Evolutionary conservation across 2,797 vertebrate genomes (phyloP), one percentile per base, ranked within the genome.

Genomic region (Rachycentron canadum): DNA sequence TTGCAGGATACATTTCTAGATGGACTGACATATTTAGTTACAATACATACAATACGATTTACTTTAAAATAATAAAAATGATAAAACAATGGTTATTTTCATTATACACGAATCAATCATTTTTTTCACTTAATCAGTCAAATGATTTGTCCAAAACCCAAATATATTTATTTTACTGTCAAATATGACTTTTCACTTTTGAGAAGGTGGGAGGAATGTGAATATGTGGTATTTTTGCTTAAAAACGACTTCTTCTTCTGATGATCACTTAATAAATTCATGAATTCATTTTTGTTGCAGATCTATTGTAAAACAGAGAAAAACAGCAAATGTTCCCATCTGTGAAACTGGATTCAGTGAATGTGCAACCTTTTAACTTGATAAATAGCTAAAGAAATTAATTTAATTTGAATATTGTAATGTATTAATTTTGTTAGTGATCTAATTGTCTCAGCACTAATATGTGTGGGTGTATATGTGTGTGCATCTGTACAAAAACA

Each of bases 371-470:
- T 25, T 63, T 36, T 9, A 25, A 16, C 41, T 43, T 56, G n/a
- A 66, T 63, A 58, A 78, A 62, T 43, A 10, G 53, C 32, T 23
- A 13, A 34, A 47, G 8, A 8, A n/a, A 74, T 45, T 19, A 28
- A 45, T 49, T 64, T 5, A 36, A 60, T 63, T 12, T 2, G 53
- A 43, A 50, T 28, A 13, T 43, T 50, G 55, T 43, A 56, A 63
- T 45, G 28, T 62, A 43, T 70, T 57, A 2, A 56, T 65, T 73
- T 70, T 73, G 13, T 38, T 61, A 66, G 40, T 78, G 32, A 73
- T 52, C 36, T 17, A 25, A 23, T 49, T 70, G 19, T 32, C 53
- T 28, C 2, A 28, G 2, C 9, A 8, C n/a, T 36, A 10, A 26
- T 53, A 50, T 38, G 40, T 56, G 30, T 49, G 25, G 50, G 12